Percentiles rank a stretch among this genome's conserved stretches.
phyloP scores from a whole-genome alignment of 2,797 vertebrate genomes.

The Lagorchestes hirsutus region DNA sequence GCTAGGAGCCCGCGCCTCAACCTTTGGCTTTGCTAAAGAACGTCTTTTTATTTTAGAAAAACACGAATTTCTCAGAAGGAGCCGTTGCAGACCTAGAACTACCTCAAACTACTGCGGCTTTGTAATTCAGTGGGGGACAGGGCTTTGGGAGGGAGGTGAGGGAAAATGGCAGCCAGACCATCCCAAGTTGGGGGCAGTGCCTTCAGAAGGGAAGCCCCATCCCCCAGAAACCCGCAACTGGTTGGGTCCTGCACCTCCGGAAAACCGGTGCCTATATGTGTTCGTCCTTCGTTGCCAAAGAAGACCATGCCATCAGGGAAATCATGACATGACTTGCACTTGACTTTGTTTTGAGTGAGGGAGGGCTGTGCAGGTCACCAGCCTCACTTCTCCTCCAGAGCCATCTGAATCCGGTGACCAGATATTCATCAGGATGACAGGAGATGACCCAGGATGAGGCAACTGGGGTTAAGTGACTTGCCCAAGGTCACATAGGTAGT shows the following conservation, averaged over 20 bases:
- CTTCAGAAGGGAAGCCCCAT: background rate
- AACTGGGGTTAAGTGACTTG: too few relatives aligned
- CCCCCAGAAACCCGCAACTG: background rate
- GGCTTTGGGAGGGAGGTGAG: background rate
- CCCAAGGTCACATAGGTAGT: too few relatives aligned
- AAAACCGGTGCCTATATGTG: background rate
- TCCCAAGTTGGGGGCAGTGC: background rate
- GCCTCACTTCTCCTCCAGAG: too few relatives aligned
- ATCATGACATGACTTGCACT: too few relatives aligned
- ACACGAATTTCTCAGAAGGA: background rate
- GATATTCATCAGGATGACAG: too few relatives aligned
- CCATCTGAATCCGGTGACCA: too few relatives aligned
- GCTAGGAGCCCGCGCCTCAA: background rate
- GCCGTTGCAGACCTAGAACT: background rate
- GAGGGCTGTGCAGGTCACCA: too few relatives aligned
- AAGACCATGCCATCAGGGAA: too few relatives aligned
- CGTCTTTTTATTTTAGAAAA: background rate
- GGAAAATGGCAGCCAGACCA: background rate
- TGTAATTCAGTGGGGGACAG: background rate
- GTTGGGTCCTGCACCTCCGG: background rate
- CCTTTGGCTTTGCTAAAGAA: conserved; percentile 11
- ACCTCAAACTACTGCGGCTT: background rate
- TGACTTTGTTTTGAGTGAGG: too few relatives aligned
- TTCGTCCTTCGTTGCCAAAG: too few relatives aligned
- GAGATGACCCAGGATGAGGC: too few relatives aligned